These are phyloP conservation scores for Hippocampus guttulatus DNA, from an alignment of 2,113 vertebrate species.

Conservation along the genomic window DNA sequence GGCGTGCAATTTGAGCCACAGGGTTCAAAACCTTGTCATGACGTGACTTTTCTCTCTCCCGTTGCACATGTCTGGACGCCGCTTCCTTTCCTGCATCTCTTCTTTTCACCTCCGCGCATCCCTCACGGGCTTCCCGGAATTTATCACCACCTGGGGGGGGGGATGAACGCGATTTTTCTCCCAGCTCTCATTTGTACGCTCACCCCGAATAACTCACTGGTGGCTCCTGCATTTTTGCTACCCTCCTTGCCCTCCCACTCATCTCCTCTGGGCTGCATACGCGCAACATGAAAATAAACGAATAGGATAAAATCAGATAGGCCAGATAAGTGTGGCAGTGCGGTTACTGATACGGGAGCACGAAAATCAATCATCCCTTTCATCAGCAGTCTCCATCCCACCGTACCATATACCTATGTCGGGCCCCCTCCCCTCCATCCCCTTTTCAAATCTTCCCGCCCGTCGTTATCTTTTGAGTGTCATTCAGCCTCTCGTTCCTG, in stretches of 20 bases:
- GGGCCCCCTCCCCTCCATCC: not conserved
- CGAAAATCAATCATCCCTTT: slow-evolving; percentile 59
- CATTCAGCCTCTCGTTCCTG: slow-evolving; percentile 35
- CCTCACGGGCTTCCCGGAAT: slow-evolving; percentile 13
- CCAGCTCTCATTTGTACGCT: slow-evolving; percentile 19
- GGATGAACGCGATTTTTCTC: slow-evolving; percentile 17
- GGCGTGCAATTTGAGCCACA: slow-evolving; percentile 42
- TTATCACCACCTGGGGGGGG: slow-evolving; percentile 25
- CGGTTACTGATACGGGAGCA: slow-evolving; percentile 46
- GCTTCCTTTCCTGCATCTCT: slow-evolving; percentile 18
- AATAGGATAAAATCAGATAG: slow-evolving; percentile 39
- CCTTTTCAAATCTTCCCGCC: slow-evolving; percentile 40
- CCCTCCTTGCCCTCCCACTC: slow-evolving; percentile 15
- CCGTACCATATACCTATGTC: slow-evolving; percentile 16
- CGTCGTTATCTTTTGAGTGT: slow-evolving; percentile 56
- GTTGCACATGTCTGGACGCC: slow-evolving; percentile 26
- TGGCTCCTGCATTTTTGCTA: slow-evolving; percentile 8
- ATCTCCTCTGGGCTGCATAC: slow-evolving; percentile 26
- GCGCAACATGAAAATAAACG: not conserved
- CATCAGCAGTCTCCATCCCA: slow-evolving; percentile 39
- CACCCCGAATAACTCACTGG: slow-evolving; percentile 14
- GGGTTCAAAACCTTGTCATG: slow-evolving; percentile 63
- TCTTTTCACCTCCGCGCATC: slow-evolving; percentile 12
- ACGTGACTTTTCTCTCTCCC: slow-evolving; percentile 23
- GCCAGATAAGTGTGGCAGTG: slow-evolving; percentile 44